Conservation (phyloP, 92 coral and sea anemone genomes). For the Plumapathes pennacea region DNA sequence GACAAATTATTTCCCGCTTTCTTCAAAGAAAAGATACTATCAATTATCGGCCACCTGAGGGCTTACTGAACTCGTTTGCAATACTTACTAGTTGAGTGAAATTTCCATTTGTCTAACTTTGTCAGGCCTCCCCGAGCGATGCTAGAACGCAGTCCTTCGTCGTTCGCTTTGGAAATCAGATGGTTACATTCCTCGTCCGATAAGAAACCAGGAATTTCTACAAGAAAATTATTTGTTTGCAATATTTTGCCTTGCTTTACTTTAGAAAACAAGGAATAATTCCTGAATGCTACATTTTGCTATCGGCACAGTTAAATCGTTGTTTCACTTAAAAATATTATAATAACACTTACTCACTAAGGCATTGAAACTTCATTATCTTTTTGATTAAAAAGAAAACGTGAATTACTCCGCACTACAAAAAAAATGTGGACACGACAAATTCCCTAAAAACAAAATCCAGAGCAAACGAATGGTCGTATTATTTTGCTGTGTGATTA, state of each 20-base stretch:
- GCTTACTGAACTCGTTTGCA: too few relatives aligned
- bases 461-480: too few relatives aligned
- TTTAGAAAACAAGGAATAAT: neutral
- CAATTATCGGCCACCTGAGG: too few relatives aligned
- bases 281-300: neutral
- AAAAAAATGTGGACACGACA: too few relatives aligned
- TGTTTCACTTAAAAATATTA: neutral
- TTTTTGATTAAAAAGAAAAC: too few relatives aligned
- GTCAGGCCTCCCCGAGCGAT: slow-evolving; percentile 92
- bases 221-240: neutral
- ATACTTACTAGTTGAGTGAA: slow-evolving; percentile 62
- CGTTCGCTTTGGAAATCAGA: slow-evolving; percentile 60
- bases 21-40: too few relatives aligned
- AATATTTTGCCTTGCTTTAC: too few relatives aligned
- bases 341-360: neutral
- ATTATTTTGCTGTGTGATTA: too few relatives aligned
- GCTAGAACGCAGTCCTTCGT: slow-evolving; percentile 65
- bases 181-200: slow-evolving; percentile 84
- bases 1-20: too few relatives aligned
- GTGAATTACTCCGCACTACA: neutral
- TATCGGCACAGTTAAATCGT: neutral
- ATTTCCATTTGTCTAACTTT: slow-evolving; percentile 64
- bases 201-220: slow-evolving; percentile 88
- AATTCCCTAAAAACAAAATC: too few relatives aligned
- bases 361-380: too few relatives aligned